Base-by-base conservation (phyloP, 2,888 invertebrate species). In the Nasonia oneida region DNA sequence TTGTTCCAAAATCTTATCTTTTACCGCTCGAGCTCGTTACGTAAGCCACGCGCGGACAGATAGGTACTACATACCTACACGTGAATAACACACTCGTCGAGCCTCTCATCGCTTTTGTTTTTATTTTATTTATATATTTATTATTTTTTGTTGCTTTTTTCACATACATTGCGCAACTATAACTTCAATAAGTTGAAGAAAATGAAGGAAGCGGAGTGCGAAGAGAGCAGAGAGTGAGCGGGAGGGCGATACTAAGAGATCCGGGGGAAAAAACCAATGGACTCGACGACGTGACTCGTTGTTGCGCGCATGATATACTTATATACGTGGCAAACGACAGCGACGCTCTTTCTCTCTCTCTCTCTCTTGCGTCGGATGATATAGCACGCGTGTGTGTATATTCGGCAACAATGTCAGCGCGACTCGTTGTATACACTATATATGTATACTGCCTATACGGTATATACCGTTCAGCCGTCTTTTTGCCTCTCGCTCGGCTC, bases 371-470 rank as follows among this genome's bases (percentile, higher is more conserved):
- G 5, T 47, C 10, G 23, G n/a, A 23, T 61, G 61, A 29, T 29
- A 61, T 61, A 33, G 3, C 53, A 18, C 53, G 15, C 50, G 15
- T 50, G 50, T 18, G 14, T 14, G 29, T 15, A 37, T 70, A 70
- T 70, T 70, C 37, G 70, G 70, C 70, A 70, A 70, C 70, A 70
- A 70, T 37, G 70, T 39, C 29, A n/a, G n/a, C 37, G n/a, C 37
- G 73, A n/a, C n/a, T n/a, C n/a, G n/a, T 4, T 57, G 3, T n/a
- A 4, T n/a, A 57, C 6, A 57, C 15, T 57, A n/a, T 57, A 57
- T n/a, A 5, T 29, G 29, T 29, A 6, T n/a, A 57, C 18, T n/a
- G 6, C 6, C 3, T 6, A 57, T 4, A 6, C 6, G 6, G 42
- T 73, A 39, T 5, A 29, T 73, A 61, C 61, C 57, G 57, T 81